Evolutionary conservation across 2,113 vertebrate species (phyloP).

Genomic region (Channa argus): DNA sequence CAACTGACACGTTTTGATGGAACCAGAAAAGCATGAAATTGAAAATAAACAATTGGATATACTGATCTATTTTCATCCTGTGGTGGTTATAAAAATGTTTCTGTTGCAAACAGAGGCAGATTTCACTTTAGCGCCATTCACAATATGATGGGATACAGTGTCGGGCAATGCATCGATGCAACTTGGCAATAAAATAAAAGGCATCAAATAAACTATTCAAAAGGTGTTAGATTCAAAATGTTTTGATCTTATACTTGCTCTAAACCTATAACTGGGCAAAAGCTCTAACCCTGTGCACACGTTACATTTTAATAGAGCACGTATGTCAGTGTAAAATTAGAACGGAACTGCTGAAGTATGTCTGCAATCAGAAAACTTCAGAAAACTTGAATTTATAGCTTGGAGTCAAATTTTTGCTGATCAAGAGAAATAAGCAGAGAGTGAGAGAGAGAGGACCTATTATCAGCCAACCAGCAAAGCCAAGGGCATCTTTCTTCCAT

Average conservation of each 20-base stretch:
- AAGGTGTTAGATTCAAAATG: not conserved
- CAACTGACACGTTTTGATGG: slow-evolving; percentile 74
- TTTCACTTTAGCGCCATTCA: slow-evolving; percentile 11
- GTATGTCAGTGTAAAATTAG: not conserved
- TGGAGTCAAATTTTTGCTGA: slow-evolving; percentile 2
- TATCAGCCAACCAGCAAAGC: slow-evolving; percentile 35
- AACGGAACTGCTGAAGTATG: not conserved
- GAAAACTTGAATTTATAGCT: not conserved
- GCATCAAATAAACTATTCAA: slow-evolving; percentile 4
- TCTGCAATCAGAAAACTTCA: not conserved
- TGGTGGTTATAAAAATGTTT: slow-evolving; percentile 39
- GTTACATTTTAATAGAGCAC: too few relatives aligned
- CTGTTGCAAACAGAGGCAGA: slow-evolving; percentile 2
- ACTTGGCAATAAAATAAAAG: too few relatives aligned
- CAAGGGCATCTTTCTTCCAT: slow-evolving; percentile 66
- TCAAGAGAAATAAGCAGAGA: slow-evolving; percentile 15
- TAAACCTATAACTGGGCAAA: not conserved
- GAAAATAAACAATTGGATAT: slow-evolving; percentile 76
- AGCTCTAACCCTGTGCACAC: not conserved
- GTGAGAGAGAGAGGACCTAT: slow-evolving; percentile 13
- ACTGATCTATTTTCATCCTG: slow-evolving; percentile 67
- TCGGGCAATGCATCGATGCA: too few relatives aligned
- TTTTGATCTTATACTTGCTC: too few relatives aligned
- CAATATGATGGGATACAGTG: not conserved
- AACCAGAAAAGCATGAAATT: slow-evolving; percentile 80